These are phyloP conservation scores for Leptobrachium ailaonicum DNA, from an alignment of 2,113 vertebrate genomes.

Conservation along the genomic window DNA sequence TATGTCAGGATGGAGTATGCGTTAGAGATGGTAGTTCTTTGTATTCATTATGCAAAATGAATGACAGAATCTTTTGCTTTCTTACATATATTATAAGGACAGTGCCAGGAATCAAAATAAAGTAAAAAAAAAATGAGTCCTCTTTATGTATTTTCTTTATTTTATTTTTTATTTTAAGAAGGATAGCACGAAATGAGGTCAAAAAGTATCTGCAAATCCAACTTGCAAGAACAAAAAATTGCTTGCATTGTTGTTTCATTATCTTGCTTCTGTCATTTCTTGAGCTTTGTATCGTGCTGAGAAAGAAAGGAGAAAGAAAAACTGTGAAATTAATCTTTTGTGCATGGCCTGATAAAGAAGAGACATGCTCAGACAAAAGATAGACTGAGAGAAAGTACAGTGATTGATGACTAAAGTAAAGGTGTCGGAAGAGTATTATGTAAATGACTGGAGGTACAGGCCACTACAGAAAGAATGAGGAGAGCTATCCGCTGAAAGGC, in stretches of 20 bases:
- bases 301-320: slow-evolving; percentile 89
- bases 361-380: slow-evolving; percentile 99
- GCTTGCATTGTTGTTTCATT: slow-evolving; percentile 99
- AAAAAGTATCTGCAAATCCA: slow-evolving; percentile 85
- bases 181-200: slow-evolving; percentile 86
- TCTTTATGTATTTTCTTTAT: no score
- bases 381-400: slow-evolving; percentile 94
- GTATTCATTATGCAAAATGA: no score
- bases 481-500: slow-evolving; percentile 69
- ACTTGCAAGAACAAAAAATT: slow-evolving; percentile 89
- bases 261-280: slow-evolving; percentile 97
- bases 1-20: not conserved
- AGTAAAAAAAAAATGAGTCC: no score
- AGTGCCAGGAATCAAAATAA: no score
- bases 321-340: slow-evolving; percentile 99
- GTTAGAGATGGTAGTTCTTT: no score
- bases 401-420: slow-evolving; percentile 99
- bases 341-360: slow-evolving; percentile 96
- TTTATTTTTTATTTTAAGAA: slow-evolving; percentile 71
- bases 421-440: slow-evolving; percentile 99
- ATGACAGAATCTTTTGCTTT: no score
- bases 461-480: slow-evolving; percentile 81
- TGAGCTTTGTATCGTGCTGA: slow-evolving; percentile 95
- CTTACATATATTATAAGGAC: no score
- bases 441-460: slow-evolving; percentile 97